These are phyloP conservation scores for Sturnus vulgaris DNA, from an alignment of 2,113 vertebrate species.

Conservation along the genomic window DNA sequence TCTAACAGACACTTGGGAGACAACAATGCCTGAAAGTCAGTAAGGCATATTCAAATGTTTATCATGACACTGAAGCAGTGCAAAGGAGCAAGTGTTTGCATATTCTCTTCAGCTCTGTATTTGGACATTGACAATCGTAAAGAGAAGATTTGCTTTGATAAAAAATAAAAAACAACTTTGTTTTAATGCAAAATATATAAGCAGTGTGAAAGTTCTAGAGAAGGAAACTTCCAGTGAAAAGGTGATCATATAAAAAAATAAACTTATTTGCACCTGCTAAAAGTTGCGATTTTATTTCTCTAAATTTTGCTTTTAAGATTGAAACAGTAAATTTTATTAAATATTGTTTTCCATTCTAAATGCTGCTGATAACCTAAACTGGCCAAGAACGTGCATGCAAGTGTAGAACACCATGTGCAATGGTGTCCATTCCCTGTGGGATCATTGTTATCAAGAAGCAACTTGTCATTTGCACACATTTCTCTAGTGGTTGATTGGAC, in stretches of 20 bases:
- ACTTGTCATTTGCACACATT: not conserved
- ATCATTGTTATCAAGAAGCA: not conserved
- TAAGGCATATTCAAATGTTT: not conserved
- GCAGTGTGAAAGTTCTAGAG: not conserved
- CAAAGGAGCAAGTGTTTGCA: rapidly evolving
- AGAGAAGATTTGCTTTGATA: not conserved
- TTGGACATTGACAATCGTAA: not conserved
- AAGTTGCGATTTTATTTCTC: not conserved
- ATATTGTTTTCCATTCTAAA: not conserved
- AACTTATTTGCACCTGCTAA: not conserved
- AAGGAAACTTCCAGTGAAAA: not conserved
- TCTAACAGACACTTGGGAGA: not conserved
- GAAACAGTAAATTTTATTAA: not conserved
- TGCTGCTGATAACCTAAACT: not conserved
- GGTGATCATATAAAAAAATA: not conserved
- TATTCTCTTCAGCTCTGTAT: not conserved
- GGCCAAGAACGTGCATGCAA: not conserved
- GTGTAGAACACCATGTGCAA: not conserved
- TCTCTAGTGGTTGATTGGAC: not conserved
- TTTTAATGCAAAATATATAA: not conserved
- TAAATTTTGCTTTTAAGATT: not conserved
- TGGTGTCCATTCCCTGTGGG: not conserved
- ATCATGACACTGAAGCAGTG: not conserved
- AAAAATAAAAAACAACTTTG: not conserved
- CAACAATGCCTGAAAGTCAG: not conserved